Evolutionary conservation across 2,113 vertebrate genomes (phyloP).

Genomic region (Rhizomys pruinosus): DNA sequence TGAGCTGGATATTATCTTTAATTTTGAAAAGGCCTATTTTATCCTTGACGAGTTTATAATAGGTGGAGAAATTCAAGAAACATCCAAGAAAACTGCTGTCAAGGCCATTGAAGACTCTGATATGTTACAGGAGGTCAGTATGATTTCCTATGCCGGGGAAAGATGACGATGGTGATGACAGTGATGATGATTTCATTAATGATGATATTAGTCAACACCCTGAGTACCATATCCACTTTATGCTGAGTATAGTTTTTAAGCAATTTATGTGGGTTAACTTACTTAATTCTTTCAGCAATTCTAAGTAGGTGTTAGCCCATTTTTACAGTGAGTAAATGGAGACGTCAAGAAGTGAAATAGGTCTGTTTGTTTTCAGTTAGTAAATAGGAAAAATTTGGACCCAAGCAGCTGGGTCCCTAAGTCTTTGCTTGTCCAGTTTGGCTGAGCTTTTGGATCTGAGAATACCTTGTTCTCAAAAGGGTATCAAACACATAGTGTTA

Average conservation of each 20-base stretch:
- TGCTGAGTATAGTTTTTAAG: background rate
- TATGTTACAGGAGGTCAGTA: constrained; percentile 94
- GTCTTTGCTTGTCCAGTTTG: background rate
- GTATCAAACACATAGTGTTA: background rate
- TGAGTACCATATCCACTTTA: background rate
- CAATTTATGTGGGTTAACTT: background rate
- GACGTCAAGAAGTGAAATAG: background rate
- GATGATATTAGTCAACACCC: background rate
- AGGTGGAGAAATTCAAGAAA: constrained; percentile 95
- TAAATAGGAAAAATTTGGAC: background rate
- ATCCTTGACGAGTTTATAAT: constrained; percentile 97
- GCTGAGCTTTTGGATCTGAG: background rate
- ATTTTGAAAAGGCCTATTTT: constrained; percentile 98
- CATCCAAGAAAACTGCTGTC: constrained; percentile 91
- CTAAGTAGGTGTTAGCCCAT: background rate
- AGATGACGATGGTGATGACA: background rate
- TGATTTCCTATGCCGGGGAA: background rate
- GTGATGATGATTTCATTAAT: background rate
- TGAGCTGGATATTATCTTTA: constrained; percentile 97
- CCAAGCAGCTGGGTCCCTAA: background rate
- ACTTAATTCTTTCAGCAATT: background rate
- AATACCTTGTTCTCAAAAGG: background rate
- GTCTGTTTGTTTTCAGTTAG: background rate
- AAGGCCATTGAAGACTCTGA: constrained; percentile 92
- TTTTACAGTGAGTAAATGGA: constrained; percentile 29